Evolutionary conservation across 2,113 vertebrate genomes (phyloP).

Genomic region (Proteles cristata): DNA sequence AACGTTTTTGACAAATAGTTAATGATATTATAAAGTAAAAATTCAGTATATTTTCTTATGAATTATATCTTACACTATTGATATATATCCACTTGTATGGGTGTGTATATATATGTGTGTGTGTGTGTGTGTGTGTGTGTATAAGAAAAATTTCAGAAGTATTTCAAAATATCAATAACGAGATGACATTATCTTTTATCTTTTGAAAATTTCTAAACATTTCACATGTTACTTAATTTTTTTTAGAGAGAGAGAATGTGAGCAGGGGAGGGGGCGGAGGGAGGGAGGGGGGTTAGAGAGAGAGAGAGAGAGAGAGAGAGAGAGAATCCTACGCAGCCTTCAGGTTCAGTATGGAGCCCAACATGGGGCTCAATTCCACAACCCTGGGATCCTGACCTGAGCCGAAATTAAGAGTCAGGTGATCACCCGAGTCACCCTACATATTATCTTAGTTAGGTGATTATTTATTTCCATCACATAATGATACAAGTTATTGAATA

Average conservation of each 20-base stretch:
- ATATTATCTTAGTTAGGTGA: neutral
- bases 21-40: neutral
- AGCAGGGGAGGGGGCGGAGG: too few species aligned
- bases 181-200: neutral
- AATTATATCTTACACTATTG: neutral
- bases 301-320: too few species aligned
- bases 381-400: too few species aligned
- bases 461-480: neutral
- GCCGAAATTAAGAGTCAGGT: too few species aligned
- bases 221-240: neutral
- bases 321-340: too few species aligned
- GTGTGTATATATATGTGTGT: neutral
- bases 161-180: neutral
- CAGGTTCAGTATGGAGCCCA: too few species aligned
- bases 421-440: too few species aligned
- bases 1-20: neutral
- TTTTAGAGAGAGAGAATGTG: too few species aligned
- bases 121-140: neutral
- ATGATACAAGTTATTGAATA: neutral
- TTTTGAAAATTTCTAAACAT: neutral
- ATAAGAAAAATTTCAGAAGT: neutral
- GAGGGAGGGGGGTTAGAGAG: too few species aligned
- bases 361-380: too few species aligned
- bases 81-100: neutral
- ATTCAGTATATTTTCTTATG: neutral